phyloP scores from a whole-genome alignment of 1,140 invertebrate genomes.

The Diabrotica undecimpunctata region DNA sequence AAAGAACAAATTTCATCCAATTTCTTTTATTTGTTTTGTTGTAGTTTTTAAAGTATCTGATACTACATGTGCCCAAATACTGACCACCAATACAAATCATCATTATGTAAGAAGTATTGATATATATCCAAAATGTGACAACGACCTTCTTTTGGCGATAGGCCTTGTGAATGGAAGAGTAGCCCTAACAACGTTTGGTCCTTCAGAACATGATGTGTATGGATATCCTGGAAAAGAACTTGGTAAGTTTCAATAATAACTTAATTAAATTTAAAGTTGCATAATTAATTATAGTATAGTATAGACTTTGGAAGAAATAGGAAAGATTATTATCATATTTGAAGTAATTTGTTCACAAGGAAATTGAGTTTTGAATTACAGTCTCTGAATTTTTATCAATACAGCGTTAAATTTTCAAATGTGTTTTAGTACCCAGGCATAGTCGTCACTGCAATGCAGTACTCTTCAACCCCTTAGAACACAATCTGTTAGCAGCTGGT shows the following conservation, averaged over 20 bases:
- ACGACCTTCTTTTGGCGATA: constrained; percentile 76
- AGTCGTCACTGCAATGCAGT: constrained; percentile 82
- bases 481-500: constrained; percentile 77
- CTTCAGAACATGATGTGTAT: constrained; percentile 62
- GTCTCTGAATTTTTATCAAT: too few species aligned
- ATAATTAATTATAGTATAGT: too few species aligned
- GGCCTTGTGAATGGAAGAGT: constrained; percentile 85
- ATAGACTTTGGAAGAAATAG: too few species aligned
- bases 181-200: constrained; percentile 72
- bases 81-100: constrained; percentile 63
- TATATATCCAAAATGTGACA: constrained; percentile 67
- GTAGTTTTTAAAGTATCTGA: constrained; percentile 66
- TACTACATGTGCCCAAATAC: constrained; percentile 60
- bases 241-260: constrained; percentile 52
- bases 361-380: too few species aligned
- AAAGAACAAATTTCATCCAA: not conserved
- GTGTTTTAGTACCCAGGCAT: constrained; percentile 68
- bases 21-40: constrained; percentile 18
- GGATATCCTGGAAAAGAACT: constrained; percentile 73
- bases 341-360: too few species aligned
- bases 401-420: not conserved
- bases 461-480: constrained; percentile 83
- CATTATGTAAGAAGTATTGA: constrained; percentile 75
- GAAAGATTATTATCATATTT: too few species aligned
- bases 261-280: too few species aligned